Conservation (phyloP, 2,113 vertebrate genomes). For the Anguilla rostrata region DNA sequence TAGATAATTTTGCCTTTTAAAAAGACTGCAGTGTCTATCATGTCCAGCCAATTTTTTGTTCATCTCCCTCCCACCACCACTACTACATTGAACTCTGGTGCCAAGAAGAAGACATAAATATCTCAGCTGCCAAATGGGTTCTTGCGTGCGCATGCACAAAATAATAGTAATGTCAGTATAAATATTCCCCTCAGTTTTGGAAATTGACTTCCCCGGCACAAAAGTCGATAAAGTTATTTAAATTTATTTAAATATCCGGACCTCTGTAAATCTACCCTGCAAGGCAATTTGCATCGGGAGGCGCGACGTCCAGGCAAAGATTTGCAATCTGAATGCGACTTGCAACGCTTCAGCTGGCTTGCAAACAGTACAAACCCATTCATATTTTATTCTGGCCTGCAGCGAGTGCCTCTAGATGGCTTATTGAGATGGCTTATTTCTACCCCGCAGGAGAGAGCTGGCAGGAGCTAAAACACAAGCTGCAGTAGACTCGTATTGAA, state of each 20-base stretch:
- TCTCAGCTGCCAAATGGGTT: neutral
- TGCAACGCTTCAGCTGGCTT: neutral
- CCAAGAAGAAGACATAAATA: neutral
- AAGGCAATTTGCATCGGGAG: neutral
- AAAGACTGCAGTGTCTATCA: neutral
- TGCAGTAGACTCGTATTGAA: neutral
- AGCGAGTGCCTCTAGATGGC: neutral
- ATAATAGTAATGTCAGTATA: conserved; percentile 6
- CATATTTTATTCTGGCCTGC: neutral
- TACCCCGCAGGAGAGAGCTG: neutral
- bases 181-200: neutral
- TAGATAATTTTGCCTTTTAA: neutral
- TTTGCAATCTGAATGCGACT: neutral
- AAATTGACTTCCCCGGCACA: neutral
- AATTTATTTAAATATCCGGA: conserved; percentile 12
- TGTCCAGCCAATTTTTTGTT: neutral
- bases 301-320: neutral
- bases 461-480: neutral
- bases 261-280: neutral
- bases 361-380: neutral
- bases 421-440: neutral
- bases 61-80: neutral
- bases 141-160: neutral
- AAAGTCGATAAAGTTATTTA: conserved; percentile 27
- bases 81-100: neutral